A percentile compares a stretch with the other conserved stretches of the same genome.
Conservation (phyloP, 2,888 invertebrate genomes). For the Drosophila longiperda region DNA sequence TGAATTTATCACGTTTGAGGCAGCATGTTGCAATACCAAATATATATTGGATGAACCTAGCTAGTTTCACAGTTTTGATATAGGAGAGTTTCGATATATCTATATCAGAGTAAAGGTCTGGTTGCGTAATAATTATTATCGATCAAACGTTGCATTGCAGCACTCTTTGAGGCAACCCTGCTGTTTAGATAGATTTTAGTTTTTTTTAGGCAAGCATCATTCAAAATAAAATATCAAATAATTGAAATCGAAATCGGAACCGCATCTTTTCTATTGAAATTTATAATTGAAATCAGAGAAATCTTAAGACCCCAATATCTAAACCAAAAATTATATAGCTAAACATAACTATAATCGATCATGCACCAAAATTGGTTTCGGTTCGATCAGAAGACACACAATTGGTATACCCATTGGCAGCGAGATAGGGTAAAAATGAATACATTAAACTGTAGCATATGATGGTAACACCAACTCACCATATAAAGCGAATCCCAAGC, state of each 20-base stretch:
- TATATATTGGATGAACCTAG: neutral
- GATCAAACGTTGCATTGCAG: neutral
- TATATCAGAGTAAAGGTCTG: neutral
- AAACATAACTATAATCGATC: neutral
- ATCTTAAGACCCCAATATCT: neutral
- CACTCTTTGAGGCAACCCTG: neutral
- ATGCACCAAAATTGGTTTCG: neutral
- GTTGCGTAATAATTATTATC: neutral
- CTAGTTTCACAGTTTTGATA: neutral
- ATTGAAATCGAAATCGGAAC: too few relatives aligned
- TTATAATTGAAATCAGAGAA: neutral
- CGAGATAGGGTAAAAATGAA: slow-evolving; percentile 45
- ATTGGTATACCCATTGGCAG: neutral
- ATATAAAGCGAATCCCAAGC: slow-evolving; percentile 32
- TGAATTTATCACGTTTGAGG: neutral
- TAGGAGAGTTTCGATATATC: neutral
- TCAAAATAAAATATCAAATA: too few relatives aligned
- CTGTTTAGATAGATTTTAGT: too few relatives aligned
- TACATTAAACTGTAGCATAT: slow-evolving; percentile 58
- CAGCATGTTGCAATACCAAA: neutral
- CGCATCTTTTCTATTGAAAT: too few relatives aligned
- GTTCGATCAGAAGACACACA: neutral
- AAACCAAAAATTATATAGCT: neutral
- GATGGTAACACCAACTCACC: slow-evolving; percentile 35
- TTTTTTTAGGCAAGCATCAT: too few relatives aligned